Percentiles rank a stretch among this genome's conserved stretches.
These are phyloP conservation scores for Ctenicera cuprea DNA, from an alignment of 2,888 invertebrate species.

Conservation along the genomic window DNA sequence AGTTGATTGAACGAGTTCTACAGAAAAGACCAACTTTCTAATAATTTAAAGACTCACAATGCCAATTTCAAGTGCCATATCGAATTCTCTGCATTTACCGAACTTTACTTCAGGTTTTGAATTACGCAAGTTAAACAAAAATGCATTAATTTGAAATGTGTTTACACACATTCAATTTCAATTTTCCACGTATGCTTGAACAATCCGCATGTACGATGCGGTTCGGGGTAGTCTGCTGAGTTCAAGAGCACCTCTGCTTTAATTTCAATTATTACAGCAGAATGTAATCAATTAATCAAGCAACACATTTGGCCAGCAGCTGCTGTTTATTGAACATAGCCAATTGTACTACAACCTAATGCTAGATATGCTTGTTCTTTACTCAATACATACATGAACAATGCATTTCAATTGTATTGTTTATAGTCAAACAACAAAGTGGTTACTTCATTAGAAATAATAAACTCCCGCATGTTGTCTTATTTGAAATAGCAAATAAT, in stretches of 20 bases:
- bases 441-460: too few species aligned
- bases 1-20: conserved; percentile 19
- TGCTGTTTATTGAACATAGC: conserved; percentile 38
- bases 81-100: not conserved
- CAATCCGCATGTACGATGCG: conserved; percentile 1
- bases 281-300: conserved; percentile 36
- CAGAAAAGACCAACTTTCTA: conserved; percentile 1
- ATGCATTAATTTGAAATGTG: conserved; percentile 5
- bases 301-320: conserved; percentile 31
- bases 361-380: conserved; percentile 25
- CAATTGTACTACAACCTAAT: conserved; percentile 24
- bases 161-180: not conserved
- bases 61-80: conserved; percentile 3
- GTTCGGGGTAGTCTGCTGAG: not conserved
- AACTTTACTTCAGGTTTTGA: too few species aligned
- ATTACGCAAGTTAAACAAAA: conserved; percentile 1
- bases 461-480: too few species aligned
- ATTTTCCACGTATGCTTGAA: conserved; percentile 9
- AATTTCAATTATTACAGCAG: conserved; percentile 25
- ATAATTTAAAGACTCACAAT: conserved; percentile 18
- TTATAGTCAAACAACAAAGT: not conserved
- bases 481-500: too few species aligned
- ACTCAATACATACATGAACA: conserved; percentile 13
- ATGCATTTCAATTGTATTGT: conserved; percentile 1
- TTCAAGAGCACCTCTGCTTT: not conserved